Conservation (phyloP, 2,888 invertebrate genomes). For the Anaspis maculata region DNA sequence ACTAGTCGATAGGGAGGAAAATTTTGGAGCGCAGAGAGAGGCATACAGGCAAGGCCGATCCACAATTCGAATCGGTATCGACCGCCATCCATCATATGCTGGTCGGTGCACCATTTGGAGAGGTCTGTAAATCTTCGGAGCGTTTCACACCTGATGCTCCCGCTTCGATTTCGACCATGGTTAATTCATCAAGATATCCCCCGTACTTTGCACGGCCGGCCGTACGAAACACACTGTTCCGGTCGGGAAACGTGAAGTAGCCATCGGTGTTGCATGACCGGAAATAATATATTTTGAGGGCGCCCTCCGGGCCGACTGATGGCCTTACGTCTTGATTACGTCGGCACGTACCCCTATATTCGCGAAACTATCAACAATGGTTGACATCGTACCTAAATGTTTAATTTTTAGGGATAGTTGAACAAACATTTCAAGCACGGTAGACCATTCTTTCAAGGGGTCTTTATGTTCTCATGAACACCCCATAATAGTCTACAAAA, state of each 20-base stretch:
- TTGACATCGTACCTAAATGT: too few relatives aligned
- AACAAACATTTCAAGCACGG: too few relatives aligned
- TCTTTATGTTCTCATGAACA: too few relatives aligned
- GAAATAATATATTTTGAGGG: slow-evolving; percentile 11
- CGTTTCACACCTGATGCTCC: slow-evolving; percentile 22
- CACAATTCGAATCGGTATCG: slow-evolving; percentile 1
- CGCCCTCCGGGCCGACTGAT: background rate
- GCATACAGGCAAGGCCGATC: background rate
- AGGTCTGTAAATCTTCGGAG: slow-evolving; percentile 14
- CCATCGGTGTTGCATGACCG: slow-evolving; percentile 13
- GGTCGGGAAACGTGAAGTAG: slow-evolving; percentile 10
- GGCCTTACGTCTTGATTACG: background rate
- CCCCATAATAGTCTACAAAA: too few relatives aligned
- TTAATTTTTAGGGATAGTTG: too few relatives aligned
- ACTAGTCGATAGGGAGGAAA: too few relatives aligned
- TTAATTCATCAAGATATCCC: slow-evolving; percentile 17
- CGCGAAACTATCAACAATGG: too few relatives aligned
- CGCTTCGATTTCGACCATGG: slow-evolving; percentile 16
- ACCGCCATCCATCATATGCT: slow-evolving; percentile 13
- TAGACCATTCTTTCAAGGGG: too few relatives aligned
- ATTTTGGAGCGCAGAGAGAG: too few relatives aligned
- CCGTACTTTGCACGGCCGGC: background rate
- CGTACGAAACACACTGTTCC: slow-evolving; percentile 5
- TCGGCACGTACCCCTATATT: too few relatives aligned
- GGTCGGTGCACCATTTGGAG: background rate